Conservation (phyloP, 2,888 invertebrate genomes). For the Acrobasis consociella region DNA sequence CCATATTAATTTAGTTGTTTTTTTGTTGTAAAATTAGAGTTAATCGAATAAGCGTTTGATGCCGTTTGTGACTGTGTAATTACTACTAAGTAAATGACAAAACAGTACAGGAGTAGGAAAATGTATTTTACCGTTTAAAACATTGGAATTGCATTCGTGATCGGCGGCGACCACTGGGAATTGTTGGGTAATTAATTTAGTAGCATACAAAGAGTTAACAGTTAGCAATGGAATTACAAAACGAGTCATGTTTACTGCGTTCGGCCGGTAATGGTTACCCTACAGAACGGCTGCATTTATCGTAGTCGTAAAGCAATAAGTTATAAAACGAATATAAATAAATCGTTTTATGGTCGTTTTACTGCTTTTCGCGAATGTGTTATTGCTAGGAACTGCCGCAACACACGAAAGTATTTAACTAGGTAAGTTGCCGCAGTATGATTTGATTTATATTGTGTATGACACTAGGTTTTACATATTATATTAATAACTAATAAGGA, state of each 20-base stretch:
- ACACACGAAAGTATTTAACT: constrained; percentile 35
- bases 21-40: too few species aligned
- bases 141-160: neutral
- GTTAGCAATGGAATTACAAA: constrained; percentile 30
- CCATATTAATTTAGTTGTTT: too few species aligned
- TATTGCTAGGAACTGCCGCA: constrained; percentile 57
- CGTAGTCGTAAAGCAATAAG: constrained; percentile 67
- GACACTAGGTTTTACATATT: neutral
- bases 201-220: constrained; percentile 28
- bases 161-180: constrained; percentile 3
- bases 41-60: too few species aligned
- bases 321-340: constrained; percentile 71
- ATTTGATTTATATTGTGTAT: constrained; percentile 24
- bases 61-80: too few species aligned
- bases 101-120: too few species aligned
- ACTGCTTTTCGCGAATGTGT: constrained; percentile 65
- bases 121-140: constrained; percentile 2
- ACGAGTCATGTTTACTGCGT: constrained; percentile 32
- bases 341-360: constrained; percentile 66
- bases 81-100: too few species aligned
- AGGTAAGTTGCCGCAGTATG: constrained; percentile 18
- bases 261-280: constrained; percentile 49
- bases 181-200: constrained; percentile 26
- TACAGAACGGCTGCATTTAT: constrained; percentile 59
- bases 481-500: neutral